Percentiles rank a stretch among this genome's conserved stretches.
Evolutionary conservation across 2,113 vertebrate species (phyloP).

Genomic region (Sakesphorus luctuosus): DNA sequence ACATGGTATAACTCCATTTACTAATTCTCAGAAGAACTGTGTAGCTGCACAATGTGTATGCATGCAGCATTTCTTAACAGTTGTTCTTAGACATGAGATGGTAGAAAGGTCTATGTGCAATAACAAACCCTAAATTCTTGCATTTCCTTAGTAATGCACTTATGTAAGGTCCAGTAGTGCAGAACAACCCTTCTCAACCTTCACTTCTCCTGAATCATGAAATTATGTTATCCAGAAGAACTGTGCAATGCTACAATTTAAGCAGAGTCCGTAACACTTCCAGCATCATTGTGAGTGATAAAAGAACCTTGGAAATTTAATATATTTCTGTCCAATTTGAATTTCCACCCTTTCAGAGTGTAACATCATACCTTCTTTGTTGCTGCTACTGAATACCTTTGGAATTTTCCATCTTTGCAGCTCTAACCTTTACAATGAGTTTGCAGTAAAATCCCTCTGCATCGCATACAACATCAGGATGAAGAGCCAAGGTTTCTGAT

Average conservation of each 20-base stretch:
- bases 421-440: not conserved
- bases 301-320: not conserved
- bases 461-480: not conserved
- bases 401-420: not conserved
- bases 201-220: not conserved
- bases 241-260: not conserved
- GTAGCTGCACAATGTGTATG: rapidly evolving
- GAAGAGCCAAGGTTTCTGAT: not conserved
- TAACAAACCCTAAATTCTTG: not conserved
- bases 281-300: not conserved
- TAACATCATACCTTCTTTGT: not conserved
- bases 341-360: not conserved
- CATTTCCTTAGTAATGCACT: not conserved
- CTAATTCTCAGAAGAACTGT: not conserved
- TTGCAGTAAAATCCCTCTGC: not conserved
- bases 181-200: not conserved
- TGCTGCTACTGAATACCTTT: not conserved
- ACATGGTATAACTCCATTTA: not conserved
- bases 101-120: not conserved
- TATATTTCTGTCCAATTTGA: not conserved
- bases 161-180: not conserved
- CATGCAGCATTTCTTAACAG: not conserved
- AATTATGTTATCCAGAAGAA: not conserved
- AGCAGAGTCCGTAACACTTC: not conserved
- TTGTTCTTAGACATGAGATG: not conserved